These are phyloP conservation scores for Grammomys dolichurus DNA, from an alignment of 2,113 vertebrate genomes.

Conservation along the genomic window DNA sequence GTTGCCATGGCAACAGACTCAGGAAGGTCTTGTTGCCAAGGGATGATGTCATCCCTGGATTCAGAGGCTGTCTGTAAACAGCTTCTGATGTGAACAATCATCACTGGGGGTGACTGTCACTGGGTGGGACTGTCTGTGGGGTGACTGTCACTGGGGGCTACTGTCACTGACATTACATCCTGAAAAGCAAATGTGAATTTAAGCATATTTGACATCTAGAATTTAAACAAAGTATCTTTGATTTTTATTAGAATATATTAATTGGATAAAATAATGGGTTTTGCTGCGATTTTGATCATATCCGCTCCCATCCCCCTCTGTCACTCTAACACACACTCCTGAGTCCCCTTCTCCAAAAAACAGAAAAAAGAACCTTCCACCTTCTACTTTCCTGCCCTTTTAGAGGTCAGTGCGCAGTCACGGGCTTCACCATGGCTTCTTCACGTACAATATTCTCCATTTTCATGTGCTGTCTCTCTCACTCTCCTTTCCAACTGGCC, in stretches of 20 bases:
- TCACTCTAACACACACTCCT: background rate
- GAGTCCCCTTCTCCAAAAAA: background rate
- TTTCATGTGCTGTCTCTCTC: background rate
- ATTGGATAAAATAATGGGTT: background rate
- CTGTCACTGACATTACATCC: background rate
- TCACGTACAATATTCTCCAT: background rate
- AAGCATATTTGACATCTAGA: constrained; percentile 23
- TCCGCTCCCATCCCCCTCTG: background rate
- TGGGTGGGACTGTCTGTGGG: too few relatives aligned
- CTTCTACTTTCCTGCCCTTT: background rate
- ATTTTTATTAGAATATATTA: background rate
- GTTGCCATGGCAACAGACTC: too few relatives aligned
- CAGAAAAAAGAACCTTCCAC: background rate
- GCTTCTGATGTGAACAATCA: too few relatives aligned
- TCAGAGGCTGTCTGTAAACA: too few relatives aligned
- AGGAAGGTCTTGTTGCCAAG: too few relatives aligned
- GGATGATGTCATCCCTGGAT: too few relatives aligned
- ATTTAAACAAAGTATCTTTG: constrained; percentile 2
- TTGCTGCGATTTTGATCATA: too few relatives aligned
- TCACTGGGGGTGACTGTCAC: too few relatives aligned
- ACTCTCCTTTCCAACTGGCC: background rate
- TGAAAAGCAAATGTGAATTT: constrained; percentile 18
- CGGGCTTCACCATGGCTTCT: background rate
- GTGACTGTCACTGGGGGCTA: background rate
- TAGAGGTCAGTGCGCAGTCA: background rate